Conservation (phyloP, 2,797 vertebrate genomes). For the Rhabdomys pumilio region DNA sequence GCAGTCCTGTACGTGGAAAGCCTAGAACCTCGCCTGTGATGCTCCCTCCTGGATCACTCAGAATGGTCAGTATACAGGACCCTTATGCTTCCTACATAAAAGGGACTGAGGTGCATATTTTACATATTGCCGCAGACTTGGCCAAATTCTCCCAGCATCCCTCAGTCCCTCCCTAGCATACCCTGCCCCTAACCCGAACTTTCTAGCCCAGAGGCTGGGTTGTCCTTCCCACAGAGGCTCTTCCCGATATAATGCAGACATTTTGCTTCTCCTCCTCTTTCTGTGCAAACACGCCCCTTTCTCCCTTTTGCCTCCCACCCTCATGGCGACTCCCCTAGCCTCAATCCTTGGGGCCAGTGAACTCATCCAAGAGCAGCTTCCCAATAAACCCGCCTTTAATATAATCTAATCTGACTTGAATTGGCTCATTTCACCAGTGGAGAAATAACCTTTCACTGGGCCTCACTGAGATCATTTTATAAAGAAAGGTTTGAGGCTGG, state of each 20-base stretch:
- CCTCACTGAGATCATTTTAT: slow-evolving; percentile 53
- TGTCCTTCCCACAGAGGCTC: background rate
- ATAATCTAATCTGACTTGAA: background rate
- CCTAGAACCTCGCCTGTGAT: slow-evolving; percentile 38
- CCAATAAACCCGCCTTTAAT: too few species aligned
- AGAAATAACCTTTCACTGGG: background rate
- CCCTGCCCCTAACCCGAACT: background rate
- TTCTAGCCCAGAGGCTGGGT: background rate
- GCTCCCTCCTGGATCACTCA: slow-evolving; percentile 13
- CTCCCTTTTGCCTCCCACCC: background rate
- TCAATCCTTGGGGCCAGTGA: background rate
- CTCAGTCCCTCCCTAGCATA: background rate
- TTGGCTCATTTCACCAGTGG: background rate
- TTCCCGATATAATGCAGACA: background rate
- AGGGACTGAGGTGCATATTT: background rate
- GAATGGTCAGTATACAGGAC: background rate
- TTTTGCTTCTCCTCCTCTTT: background rate
- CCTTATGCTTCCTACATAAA: slow-evolving; percentile 1
- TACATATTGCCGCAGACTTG: background rate
- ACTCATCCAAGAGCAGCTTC: too few species aligned
- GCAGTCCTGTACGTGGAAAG: slow-evolving; percentile 48
- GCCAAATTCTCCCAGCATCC: background rate
- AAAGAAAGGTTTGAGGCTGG: background rate
- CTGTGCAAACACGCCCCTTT: background rate
- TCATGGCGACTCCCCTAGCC: too few species aligned